These are phyloP conservation scores for Ctenosaura bakeri DNA, from an alignment of 2,797 vertebrate species.

Conservation along the genomic window DNA sequence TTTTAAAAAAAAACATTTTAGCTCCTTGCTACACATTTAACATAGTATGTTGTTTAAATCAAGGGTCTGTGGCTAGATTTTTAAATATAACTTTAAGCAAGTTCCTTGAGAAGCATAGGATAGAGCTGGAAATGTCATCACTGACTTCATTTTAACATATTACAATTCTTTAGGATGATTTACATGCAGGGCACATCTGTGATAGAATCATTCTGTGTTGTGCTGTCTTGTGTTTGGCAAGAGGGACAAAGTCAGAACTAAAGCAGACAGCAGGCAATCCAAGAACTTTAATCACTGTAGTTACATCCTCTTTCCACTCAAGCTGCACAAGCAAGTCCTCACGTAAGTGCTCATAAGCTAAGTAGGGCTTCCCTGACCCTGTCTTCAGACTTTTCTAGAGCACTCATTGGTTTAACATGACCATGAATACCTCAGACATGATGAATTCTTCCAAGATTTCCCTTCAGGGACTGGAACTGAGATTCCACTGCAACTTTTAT, in stretches of 20 bases:
- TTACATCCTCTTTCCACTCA: constrained; percentile 1
- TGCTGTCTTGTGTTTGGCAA: constrained; percentile 18
- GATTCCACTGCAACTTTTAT: too few species aligned
- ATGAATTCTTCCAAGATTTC: too few species aligned
- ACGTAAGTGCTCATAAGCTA: neutral
- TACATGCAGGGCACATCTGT: neutral
- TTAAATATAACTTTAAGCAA: neutral
- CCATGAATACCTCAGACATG: too few species aligned
- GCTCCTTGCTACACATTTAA: too few species aligned
- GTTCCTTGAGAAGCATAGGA: neutral
- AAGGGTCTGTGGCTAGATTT: neutral
- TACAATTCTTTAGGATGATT: constrained; percentile 19
- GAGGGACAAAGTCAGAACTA: neutral
- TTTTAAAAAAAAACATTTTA: too few species aligned
- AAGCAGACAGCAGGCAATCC: neutral
- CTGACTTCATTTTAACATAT: neutral
- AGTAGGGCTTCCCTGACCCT: neutral
- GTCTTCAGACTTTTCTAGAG: neutral
- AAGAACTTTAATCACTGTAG: neutral
- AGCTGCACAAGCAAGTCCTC: neutral
- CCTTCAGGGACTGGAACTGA: too few species aligned
- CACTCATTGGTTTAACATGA: neutral
- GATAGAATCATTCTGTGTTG: neutral
- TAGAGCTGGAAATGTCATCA: neutral
- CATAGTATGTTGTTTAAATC: neutral